Conservation (phyloP, 2,113 vertebrate species). For the Salvator merianae region DNA sequence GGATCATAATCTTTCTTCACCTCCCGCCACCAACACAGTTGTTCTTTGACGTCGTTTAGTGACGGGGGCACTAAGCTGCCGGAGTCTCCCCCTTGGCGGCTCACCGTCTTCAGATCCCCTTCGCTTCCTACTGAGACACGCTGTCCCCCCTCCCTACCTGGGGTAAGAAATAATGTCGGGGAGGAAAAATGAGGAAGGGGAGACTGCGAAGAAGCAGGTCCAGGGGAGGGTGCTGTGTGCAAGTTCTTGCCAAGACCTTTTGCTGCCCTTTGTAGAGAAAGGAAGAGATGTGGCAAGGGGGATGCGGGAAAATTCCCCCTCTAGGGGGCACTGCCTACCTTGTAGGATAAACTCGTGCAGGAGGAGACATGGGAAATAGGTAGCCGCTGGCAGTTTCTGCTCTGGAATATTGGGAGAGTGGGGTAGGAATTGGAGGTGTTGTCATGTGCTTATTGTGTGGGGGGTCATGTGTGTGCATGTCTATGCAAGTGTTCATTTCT, state of each 20-base stretch:
- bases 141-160: conserved; percentile 4
- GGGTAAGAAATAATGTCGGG: not conserved
- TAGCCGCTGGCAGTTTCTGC: not conserved
- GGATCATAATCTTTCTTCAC: conserved; percentile 17
- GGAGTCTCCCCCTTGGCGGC: not conserved
- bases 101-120: conserved; percentile 7
- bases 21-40: not conserved
- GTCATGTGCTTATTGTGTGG: not conserved
- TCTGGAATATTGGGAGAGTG: too few species aligned
- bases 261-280: not conserved
- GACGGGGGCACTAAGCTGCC: conserved; percentile 9
- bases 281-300: not conserved
- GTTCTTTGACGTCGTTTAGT: conserved; percentile 16
- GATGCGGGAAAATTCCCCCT: not conserved
- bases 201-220: not conserved
- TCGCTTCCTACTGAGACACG: not conserved
- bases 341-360: not conserved
- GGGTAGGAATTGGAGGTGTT: not conserved
- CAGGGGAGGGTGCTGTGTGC: not conserved
- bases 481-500: not conserved
- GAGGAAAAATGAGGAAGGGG: not conserved
- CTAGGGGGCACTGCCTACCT: not conserved
- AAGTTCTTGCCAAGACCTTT: not conserved
- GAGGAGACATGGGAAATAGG: not conserved
- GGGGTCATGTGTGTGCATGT: not conserved